A percentile compares a stretch with the other conserved stretches of the same genome.
These are phyloP conservation scores for Dimorphilus gyrociliatus DNA, from an alignment of 2,888 invertebrate genomes.

Conservation along the genomic window DNA sequence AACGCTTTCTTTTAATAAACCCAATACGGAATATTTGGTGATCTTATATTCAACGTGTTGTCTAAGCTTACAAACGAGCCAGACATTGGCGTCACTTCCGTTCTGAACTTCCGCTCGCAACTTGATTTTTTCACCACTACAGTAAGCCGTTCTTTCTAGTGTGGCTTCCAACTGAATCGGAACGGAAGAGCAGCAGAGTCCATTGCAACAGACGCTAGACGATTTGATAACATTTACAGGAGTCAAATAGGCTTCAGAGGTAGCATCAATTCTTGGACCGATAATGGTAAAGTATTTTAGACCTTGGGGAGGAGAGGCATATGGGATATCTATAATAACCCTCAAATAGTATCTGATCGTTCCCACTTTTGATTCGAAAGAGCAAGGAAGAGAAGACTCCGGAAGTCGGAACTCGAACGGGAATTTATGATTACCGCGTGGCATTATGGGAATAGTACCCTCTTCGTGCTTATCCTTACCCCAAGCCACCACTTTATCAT, in stretches of 20 bases:
- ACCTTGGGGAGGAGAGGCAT: constrained; percentile 59
- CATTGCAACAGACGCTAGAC: too few species aligned
- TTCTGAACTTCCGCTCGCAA: constrained; percentile 54
- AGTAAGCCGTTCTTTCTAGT: constrained; percentile 56
- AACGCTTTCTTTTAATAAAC: constrained; percentile 51
- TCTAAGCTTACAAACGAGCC: constrained; percentile 45
- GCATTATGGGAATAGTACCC: constrained; percentile 44
- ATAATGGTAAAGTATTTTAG: constrained; percentile 63
- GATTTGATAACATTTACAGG: too few species aligned
- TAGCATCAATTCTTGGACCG: constrained; percentile 59
- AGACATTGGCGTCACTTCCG: constrained; percentile 46
- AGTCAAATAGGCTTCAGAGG: too few species aligned
- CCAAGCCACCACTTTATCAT: constrained; percentile 55
- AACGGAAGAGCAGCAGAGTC: constrained; percentile 55
- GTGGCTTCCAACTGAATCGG: constrained; percentile 51
- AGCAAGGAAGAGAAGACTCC: constrained; percentile 55
- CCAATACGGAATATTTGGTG: constrained; percentile 55
- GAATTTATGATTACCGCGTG: constrained; percentile 53
- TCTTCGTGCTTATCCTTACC: constrained; percentile 47
- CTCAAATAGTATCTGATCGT: constrained; percentile 52
- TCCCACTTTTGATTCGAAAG: constrained; percentile 56
- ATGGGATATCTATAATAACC: constrained; percentile 53
- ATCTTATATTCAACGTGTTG: constrained; percentile 60
- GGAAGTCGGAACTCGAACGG: constrained; percentile 55
- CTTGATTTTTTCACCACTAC: constrained; percentile 54